A percentile compares a stretch with the other conserved stretches of the same genome.
These are phyloP conservation scores for Trachurus trachurus DNA, from an alignment of 2,797 vertebrate genomes.

Conservation along the genomic window DNA sequence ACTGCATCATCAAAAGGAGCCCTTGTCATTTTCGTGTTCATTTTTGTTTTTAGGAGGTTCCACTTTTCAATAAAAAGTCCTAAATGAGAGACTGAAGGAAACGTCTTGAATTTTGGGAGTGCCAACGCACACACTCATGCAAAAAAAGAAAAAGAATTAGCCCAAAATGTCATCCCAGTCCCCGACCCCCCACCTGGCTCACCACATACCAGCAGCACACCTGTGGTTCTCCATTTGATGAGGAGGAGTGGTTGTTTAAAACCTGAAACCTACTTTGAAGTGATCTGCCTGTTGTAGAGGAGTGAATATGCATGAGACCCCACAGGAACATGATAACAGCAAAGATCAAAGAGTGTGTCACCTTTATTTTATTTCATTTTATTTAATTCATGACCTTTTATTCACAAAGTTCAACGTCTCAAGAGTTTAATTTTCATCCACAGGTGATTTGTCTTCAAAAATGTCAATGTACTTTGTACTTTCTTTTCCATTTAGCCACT, in stretches of 20 bases:
- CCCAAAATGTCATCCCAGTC: not conserved
- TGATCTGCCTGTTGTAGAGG: slow-evolving; percentile 1
- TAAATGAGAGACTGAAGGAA: not conserved
- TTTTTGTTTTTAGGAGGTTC: no score
- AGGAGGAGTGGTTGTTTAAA: not conserved
- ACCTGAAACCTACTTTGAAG: slow-evolving; percentile 47
- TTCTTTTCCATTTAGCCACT: no score
- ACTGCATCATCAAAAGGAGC: no score
- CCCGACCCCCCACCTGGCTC: not conserved
- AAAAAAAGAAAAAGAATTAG: not conserved
- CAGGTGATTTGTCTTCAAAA: no score
- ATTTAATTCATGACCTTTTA: no score
- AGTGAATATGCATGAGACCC: slow-evolving; percentile 45
- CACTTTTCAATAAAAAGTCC: not conserved
- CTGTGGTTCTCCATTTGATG: slow-evolving; percentile 15
- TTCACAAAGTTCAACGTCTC: no score
- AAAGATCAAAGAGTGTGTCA: slow-evolving; percentile 29
- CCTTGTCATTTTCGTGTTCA: no score
- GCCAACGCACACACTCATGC: not conserved
- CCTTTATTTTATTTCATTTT: no score
- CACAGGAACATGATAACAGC: not conserved
- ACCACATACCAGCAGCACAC: slow-evolving; percentile 22
- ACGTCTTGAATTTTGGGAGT: not conserved
- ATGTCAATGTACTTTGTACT: no score
- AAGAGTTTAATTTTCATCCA: no score